A percentile compares a stretch with the other conserved stretches of the same genome.
Conservation (phyloP, 2,113 vertebrate species). For the Amblyornis subalaris region DNA sequence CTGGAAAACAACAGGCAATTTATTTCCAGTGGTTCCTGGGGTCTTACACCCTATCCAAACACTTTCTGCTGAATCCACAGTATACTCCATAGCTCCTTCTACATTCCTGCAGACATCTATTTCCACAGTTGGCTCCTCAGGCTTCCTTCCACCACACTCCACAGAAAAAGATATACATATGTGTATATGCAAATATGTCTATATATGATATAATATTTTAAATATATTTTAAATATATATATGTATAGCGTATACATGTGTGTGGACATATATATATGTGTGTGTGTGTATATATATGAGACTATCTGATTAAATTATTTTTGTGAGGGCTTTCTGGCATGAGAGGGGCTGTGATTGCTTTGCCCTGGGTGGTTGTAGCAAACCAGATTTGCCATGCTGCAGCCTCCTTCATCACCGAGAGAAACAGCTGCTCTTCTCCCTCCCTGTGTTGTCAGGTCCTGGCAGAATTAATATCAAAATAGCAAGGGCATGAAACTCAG, state of each 20-base stretch:
- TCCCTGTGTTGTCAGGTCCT: neutral
- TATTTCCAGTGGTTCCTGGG: neutral
- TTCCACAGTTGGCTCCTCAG: neutral
- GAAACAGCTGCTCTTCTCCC: neutral
- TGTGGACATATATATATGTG: neutral
- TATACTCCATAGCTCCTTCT: neutral
- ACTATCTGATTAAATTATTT: neutral
- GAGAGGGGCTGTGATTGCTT: neutral
- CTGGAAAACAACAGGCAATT: neutral
- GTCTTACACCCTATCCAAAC: neutral
- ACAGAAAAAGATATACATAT: neutral
- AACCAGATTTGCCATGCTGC: neutral
- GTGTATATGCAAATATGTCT: neutral
- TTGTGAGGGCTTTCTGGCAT: neutral
- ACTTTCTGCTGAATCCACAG: neutral
- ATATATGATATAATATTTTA: neutral
- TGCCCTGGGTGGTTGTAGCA: neutral
- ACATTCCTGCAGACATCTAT: neutral
- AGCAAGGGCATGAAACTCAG: neutral
- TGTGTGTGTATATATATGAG: neutral
- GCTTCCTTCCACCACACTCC: neutral
- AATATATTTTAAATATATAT: neutral
- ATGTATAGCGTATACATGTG: neutral
- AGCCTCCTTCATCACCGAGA: neutral
- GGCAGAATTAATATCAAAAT: neutral